A percentile compares a stretch with the other conserved stretches of the same genome.
These are phyloP conservation scores for Volucella bombylans DNA, from an alignment of 2,888 invertebrate species.

Conservation along the genomic window DNA sequence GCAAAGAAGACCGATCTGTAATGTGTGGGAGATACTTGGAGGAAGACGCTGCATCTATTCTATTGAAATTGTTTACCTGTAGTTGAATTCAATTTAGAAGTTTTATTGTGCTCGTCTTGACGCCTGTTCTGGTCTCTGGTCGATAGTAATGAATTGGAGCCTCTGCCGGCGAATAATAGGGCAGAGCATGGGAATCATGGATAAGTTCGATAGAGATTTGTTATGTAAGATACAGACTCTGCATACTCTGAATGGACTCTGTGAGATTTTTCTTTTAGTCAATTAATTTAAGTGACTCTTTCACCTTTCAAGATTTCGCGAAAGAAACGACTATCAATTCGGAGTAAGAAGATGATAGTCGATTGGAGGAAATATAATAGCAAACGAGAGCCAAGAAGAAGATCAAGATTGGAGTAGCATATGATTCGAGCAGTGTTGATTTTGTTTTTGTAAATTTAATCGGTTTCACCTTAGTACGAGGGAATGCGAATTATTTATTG, in stretches of 20 bases:
- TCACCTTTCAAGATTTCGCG: conserved; percentile 21
- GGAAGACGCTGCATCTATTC: conserved; percentile 33
- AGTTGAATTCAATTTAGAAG: conserved; percentile 62
- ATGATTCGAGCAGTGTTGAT: background rate
- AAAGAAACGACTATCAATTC: conserved; percentile 6
- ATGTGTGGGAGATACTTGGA: conserved; percentile 35
- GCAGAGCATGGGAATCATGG: conserved; percentile 13
- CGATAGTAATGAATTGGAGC: background rate
- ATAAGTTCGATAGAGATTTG: background rate
- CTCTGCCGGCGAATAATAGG: conserved; percentile 12
- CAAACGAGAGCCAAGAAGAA: conserved; percentile 5
- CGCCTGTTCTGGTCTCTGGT: conserved; percentile 26
- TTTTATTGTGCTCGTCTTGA: conserved; percentile 58
- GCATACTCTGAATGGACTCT: conserved; percentile 44
- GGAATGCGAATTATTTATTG: conserved; percentile 36
- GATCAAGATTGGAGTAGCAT: conserved; percentile 4
- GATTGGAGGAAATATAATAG: conserved; percentile 42
- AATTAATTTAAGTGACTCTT: conserved; percentile 63
- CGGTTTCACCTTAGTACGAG: conserved; percentile 33
- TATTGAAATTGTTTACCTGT: conserved; percentile 23
- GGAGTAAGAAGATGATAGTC: conserved; percentile 35
- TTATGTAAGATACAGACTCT: conserved; percentile 7
- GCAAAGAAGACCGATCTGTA: conserved; percentile 8
- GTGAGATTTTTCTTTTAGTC: conserved; percentile 64
- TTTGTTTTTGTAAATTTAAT: conserved; percentile 35